Conservation (phyloP, 2,888 invertebrate genomes). For the Lucinisca nassula region DNA sequence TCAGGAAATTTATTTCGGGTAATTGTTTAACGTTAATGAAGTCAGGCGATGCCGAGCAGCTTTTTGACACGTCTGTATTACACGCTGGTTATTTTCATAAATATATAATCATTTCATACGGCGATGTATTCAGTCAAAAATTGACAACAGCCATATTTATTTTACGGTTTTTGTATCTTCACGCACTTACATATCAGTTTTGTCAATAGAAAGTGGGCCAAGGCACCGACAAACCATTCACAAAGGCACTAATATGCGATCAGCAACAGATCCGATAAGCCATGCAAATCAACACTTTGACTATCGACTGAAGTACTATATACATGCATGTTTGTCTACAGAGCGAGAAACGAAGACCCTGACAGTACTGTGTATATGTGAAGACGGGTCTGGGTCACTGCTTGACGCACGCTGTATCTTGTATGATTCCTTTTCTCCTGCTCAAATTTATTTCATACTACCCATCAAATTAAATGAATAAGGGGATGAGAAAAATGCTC, state of each 20-base stretch:
- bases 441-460: constrained; percentile 11
- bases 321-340: too few species aligned
- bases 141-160: constrained; percentile 26
- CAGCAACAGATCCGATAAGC: too few species aligned
- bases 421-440: too few species aligned
- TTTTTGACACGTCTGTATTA: constrained; percentile 11
- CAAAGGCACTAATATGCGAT: too few species aligned
- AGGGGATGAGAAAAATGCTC: neutral
- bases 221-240: too few species aligned
- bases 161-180: constrained; percentile 11
- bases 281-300: too few species aligned
- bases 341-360: too few species aligned
- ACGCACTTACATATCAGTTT: constrained; percentile 19
- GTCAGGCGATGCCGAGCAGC: neutral
- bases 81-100: constrained; percentile 25
- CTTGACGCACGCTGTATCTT: too few species aligned
- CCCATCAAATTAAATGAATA: constrained; percentile 20
- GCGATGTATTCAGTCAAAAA: constrained; percentile 12
- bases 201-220: constrained; percentile 23
- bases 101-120: constrained; percentile 24
- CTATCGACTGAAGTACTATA: too few species aligned
- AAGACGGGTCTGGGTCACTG: too few species aligned
- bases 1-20: constrained; percentile 4
- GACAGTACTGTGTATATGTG: too few species aligned
- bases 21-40: constrained; percentile 2